Conservation (phyloP, 1,140 invertebrate species). For the Calephelis nemesis region DNA sequence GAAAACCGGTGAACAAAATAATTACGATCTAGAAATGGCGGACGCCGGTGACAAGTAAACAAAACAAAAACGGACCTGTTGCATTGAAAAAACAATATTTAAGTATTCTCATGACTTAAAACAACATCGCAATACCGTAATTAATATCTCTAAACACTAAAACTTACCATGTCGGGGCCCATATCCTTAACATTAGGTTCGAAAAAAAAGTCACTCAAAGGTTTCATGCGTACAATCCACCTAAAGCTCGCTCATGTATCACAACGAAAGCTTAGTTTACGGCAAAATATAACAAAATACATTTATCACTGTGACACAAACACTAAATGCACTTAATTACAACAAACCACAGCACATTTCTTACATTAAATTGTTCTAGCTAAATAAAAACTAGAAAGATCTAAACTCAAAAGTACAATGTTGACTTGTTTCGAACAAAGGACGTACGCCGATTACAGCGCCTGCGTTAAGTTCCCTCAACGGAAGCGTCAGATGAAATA, state of each 20-base stretch:
- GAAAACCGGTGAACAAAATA: conserved; percentile 57
- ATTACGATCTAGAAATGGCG: conserved; percentile 72
- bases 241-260: conserved; percentile 68
- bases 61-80: conserved; percentile 77
- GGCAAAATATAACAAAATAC: conserved; percentile 46
- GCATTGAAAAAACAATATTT: conserved; percentile 57
- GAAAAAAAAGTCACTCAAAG: conserved; percentile 85
- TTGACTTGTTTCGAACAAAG: conserved; percentile 79
- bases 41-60: conserved; percentile 79
- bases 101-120: conserved; percentile 69
- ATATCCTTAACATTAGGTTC: conserved; percentile 86
- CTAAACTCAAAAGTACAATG: conserved; percentile 70
- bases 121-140: conserved; percentile 38
- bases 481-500: conserved; percentile 60
- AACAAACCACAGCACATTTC: conserved; percentile 57
- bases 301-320: conserved; percentile 44
- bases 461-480: conserved; percentile 68
- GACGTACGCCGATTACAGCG: conserved; percentile 76
- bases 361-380: conserved; percentile 52
- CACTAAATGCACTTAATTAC: conserved; percentile 42
- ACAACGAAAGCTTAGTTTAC: conserved; percentile 58
- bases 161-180: conserved; percentile 86
- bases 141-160: conserved; percentile 41
- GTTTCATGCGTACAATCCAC: conserved; percentile 83
- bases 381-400: conserved; percentile 56